Evolutionary conservation across 2,113 vertebrate species (phyloP).

Genomic region (Pelecanoides urinatrix): DNA sequence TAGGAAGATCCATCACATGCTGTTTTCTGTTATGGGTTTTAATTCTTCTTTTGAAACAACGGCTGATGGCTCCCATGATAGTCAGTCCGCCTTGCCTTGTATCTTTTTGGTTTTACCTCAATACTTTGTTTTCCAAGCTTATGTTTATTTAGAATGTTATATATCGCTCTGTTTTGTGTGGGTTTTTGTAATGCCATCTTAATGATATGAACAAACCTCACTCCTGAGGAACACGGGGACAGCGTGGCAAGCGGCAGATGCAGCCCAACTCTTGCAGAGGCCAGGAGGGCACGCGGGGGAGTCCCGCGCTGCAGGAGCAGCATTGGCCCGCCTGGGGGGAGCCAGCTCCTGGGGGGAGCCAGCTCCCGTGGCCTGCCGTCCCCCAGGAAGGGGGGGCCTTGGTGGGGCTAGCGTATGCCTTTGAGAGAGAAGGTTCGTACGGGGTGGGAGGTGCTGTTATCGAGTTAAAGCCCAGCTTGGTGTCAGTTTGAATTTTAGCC

Average conservation of each 20-base stretch:
- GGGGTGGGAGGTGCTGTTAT: neutral
- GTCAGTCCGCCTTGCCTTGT: neutral
- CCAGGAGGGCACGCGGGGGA: neutral
- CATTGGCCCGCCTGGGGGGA: too few species aligned
- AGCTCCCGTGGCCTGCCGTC: neutral
- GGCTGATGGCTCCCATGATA: neutral
- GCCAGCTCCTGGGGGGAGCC: neutral
- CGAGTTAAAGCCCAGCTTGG: neutral
- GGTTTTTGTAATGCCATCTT: neutral
- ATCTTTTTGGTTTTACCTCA: neutral
- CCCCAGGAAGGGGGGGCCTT: neutral
- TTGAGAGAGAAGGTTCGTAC: neutral
- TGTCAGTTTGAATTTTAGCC: neutral
- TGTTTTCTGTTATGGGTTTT: neutral
- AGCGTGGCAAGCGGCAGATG: neutral
- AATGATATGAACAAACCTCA: rapidly evolving
- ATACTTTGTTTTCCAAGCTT: neutral
- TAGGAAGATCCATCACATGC: neutral
- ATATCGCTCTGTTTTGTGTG: rapidly evolving
- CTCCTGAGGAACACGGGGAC: neutral
- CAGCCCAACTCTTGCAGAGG: rapidly evolving
- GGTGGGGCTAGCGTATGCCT: rapidly evolving
- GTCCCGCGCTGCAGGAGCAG: rapidly evolving
- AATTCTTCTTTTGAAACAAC: neutral
- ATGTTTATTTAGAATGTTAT: rapidly evolving